phyloP scores from a whole-genome alignment of 2,113 vertebrate genomes.

The Tringa solitaria region DNA sequence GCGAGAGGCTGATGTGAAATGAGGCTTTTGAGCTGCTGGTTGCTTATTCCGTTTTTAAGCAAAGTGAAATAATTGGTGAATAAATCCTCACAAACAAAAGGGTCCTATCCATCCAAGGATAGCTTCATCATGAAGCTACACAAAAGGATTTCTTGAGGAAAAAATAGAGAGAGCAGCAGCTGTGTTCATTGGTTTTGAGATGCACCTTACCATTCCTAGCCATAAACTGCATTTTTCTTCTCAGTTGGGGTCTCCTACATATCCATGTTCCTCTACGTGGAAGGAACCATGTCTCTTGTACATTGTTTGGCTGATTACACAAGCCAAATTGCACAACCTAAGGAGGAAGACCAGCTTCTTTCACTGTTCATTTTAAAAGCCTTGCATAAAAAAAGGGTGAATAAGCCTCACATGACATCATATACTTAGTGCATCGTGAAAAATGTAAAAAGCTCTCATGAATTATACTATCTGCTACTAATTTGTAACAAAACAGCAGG shows the following conservation, averaged over 20 bases:
- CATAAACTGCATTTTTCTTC: neutral
- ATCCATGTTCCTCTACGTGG: neutral
- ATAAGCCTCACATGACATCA: neutral
- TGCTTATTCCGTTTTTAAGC: neutral
- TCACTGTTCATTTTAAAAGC: neutral
- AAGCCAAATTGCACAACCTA: neutral
- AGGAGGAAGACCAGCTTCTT: neutral
- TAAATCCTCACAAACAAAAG: neutral
- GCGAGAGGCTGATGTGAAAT: accelerated
- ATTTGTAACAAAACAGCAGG: neutral
- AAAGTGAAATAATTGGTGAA: neutral
- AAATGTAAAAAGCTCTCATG: neutral
- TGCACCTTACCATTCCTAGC: neutral
- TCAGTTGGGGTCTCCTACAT: neutral
- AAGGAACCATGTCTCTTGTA: neutral
- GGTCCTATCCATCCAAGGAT: neutral
- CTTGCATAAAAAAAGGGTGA: neutral
- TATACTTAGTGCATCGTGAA: neutral
- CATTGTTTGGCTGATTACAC: neutral
- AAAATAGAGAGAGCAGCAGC: neutral
- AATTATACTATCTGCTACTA: neutral
- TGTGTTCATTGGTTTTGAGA: neutral
- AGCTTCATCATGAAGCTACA: neutral
- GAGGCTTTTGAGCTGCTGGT: neutral
- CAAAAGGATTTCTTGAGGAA: neutral